Evolutionary conservation across 2,797 vertebrate species (phyloP).

Genomic region (Hipposideros larvatus): DNA sequence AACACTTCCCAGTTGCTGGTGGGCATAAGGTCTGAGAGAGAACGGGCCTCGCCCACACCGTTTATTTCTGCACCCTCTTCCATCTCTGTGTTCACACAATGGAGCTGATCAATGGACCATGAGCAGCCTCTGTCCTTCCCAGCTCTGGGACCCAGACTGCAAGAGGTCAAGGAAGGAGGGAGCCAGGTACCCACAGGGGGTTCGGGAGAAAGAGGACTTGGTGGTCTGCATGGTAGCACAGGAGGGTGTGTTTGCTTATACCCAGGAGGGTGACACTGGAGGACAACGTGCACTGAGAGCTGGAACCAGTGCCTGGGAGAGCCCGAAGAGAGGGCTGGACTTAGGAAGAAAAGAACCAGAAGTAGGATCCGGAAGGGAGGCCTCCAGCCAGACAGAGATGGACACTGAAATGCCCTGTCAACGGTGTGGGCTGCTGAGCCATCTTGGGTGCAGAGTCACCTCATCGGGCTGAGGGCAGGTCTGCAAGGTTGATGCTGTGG

Average conservation of each 20-base stretch:
- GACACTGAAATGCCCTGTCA: fast-evolving
- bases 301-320: not conserved
- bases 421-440: not conserved
- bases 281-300: not conserved
- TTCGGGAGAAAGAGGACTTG: not conserved
- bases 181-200: fast-evolving
- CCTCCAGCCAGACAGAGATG: not conserved
- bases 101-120: not conserved
- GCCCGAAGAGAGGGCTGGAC: not conserved
- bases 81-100: not conserved
- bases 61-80: not conserved
- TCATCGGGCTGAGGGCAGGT: not conserved
- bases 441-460: not conserved
- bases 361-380: not conserved
- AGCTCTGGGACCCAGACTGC: not conserved
- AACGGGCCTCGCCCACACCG: not conserved
- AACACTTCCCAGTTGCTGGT: not conserved
- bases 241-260: not conserved
- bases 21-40: not conserved
- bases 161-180: not conserved
- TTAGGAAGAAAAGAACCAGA: fast-evolving
- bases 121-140: not conserved
- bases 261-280: not conserved
- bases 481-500: not conserved
- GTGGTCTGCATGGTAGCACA: fast-evolving